Percentiles rank a stretch among this genome's conserved stretches.
Conservation (phyloP, 2,888 invertebrate species). For the Epistrophe eligans region DNA sequence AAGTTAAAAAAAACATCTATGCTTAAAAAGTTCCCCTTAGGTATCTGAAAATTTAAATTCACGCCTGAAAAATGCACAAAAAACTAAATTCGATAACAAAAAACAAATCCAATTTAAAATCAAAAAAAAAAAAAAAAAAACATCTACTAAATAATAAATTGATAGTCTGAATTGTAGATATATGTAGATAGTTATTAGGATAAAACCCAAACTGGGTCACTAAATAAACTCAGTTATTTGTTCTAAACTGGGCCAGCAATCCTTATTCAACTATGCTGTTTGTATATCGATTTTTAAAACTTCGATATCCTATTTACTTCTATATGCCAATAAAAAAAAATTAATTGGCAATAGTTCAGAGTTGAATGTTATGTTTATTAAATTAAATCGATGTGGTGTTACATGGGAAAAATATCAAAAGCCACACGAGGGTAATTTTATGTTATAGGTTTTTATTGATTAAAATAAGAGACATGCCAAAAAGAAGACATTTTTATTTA, state of each 20-base stretch:
- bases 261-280: background rate
- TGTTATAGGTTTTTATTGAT: background rate
- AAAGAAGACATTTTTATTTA: too few species aligned
- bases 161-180: background rate
- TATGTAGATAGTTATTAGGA: background rate
- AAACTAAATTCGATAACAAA: background rate
- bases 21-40: too few species aligned
- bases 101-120: background rate
- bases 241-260: constrained; percentile 1
- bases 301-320: background rate
- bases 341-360: background rate
- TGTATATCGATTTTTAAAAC: background rate
- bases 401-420: background rate
- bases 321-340: background rate
- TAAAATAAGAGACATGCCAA: background rate
- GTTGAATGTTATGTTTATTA: background rate
- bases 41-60: too few species aligned
- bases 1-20: too few species aligned
- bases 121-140: background rate
- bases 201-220: background rate
- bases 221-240: constrained; percentile 2
- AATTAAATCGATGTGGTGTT: background rate
- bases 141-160: background rate
- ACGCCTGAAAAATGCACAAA: background rate
- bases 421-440: background rate